phyloP scores from a whole-genome alignment of 2,888 invertebrate genomes.

The Eucriotettix oculatus region DNA sequence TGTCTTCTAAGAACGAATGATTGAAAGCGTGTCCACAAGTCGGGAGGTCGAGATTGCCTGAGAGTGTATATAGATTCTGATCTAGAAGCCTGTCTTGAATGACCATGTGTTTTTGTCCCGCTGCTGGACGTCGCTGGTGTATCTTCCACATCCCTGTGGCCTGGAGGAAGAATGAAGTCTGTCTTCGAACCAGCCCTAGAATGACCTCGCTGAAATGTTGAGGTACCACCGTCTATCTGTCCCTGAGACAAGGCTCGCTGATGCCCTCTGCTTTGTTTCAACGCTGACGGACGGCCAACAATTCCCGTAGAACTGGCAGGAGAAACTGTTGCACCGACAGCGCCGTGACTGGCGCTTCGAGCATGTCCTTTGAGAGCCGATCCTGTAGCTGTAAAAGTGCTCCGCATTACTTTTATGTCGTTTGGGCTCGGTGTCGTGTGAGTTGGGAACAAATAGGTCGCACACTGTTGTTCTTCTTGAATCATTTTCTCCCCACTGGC shows the following conservation, averaged over 20 bases:
- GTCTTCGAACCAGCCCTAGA: constrained; percentile 72
- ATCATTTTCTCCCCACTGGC: constrained; percentile 35
- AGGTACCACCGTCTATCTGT: constrained; percentile 36
- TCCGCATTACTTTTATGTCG: neutral
- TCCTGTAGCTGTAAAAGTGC: neutral
- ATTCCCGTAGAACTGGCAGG: constrained; percentile 20
- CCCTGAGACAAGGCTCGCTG: constrained; percentile 78
- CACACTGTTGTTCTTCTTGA: constrained; percentile 13
- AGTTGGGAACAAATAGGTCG: constrained; percentile 19
- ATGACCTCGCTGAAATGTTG: constrained; percentile 39
- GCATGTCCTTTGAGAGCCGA: constrained; percentile 35
- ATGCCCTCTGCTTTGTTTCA: constrained; percentile 59
- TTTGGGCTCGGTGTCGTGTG: neutral
- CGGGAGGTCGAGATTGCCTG: constrained; percentile 47
- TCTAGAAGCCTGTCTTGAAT: constrained; percentile 75
- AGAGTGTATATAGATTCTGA: constrained; percentile 82
- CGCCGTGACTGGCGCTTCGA: constrained; percentile 75
- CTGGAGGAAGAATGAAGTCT: constrained; percentile 76
- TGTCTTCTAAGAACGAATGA: constrained; percentile 41
- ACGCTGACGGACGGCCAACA: constrained; percentile 44
- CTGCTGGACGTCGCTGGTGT: constrained; percentile 31
- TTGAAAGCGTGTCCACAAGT: constrained; percentile 52
- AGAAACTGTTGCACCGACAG: constrained; percentile 33
- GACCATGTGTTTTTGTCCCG: constrained; percentile 37
- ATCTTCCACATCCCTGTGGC: constrained; percentile 50